Evolutionary conservation across 2,113 vertebrate species (phyloP), one percentile per base, ranked within the genome.

Genomic region (Spea bombifrons): DNA sequence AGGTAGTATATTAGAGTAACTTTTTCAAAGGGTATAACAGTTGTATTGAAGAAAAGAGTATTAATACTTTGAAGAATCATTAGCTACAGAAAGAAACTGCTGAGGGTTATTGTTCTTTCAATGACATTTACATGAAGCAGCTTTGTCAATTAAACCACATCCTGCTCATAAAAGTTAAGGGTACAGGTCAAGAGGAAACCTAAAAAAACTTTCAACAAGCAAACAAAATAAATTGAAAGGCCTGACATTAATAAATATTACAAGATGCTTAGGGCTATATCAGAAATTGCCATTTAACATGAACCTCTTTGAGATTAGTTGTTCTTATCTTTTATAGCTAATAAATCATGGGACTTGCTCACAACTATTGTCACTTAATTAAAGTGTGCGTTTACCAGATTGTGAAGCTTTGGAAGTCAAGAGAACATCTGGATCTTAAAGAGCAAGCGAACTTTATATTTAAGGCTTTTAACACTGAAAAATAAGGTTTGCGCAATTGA

Each of bases 181-280:
- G 49, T 52, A 79, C 43, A 48, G 77, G 70, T 79, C 70, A 73
- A 55, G 52, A 73, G 69, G 63, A 16, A 66, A 43, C 55, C 63
- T 43, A 17, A 70, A 73, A 78, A 73, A 66, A 66, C 52, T 48
- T 57, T 66, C 49, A 72, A 69, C 61, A 79, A 79, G 77, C 70
- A 73, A 79, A 59, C 70, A 59, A 73, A 79, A 59, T 79, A 79
- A 79, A 79, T 79, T 79, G 77, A 79, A 79, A 79, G 52, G 77
- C 70, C 30, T 79, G 70, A 59, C 70, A 79, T 79, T 73, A 79
- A 79, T 79, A 79, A 79, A 79, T 79, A 73, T 73, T 73, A 72
- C 70, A 79, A 65, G 70, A 79, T 43, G 77, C 77, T 79, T 67
- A 45, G 46, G 71, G 70, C 76, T 73, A 79, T 55, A 48, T 66